Evolutionary conservation across 2,888 invertebrate genomes (phyloP).

Genomic region (Hoplodrina ambigua): DNA sequence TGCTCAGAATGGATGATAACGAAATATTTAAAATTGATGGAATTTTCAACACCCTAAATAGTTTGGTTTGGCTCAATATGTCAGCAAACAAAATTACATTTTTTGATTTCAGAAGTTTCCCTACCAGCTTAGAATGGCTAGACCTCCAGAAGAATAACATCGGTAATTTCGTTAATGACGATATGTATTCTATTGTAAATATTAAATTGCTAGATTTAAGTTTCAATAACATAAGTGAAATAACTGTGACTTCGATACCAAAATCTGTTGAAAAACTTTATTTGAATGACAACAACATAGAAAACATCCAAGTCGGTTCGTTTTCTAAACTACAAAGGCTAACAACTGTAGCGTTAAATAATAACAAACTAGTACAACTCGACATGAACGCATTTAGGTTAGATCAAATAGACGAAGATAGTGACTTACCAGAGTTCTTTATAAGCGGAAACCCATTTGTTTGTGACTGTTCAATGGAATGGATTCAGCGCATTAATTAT

Average conservation of each 20-base stretch:
- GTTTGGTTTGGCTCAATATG: slow-evolving; percentile 94
- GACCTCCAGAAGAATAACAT: slow-evolving; percentile 95
- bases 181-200: slow-evolving; percentile 88
- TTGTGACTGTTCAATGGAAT: slow-evolving; percentile 97
- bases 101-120: slow-evolving; percentile 95
- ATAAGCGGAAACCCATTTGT: slow-evolving; percentile 95
- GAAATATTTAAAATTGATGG: slow-evolving; percentile 93
- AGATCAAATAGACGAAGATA: slow-evolving; percentile 92
- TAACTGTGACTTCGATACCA: slow-evolving; percentile 93
- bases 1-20: slow-evolving; percentile 94
- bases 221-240: slow-evolving; percentile 92
- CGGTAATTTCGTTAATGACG: slow-evolving; percentile 91
- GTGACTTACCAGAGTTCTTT: slow-evolving; percentile 94
- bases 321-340: slow-evolving; percentile 93
- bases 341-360: slow-evolving; percentile 93
- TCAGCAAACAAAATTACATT: slow-evolving; percentile 93
- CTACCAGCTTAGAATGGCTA: slow-evolving; percentile 93
- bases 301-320: slow-evolving; percentile 92
- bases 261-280: slow-evolving; percentile 93
- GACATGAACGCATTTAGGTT: slow-evolving; percentile 94
- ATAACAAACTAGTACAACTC: slow-evolving; percentile 93
- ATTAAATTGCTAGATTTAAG: slow-evolving; percentile 94
- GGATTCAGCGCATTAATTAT: slow-evolving; percentile 95
- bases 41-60: slow-evolving; percentile 93
- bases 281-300: slow-evolving; percentile 94